A percentile compares a stretch with the other conserved stretches of the same genome.
Evolutionary conservation across 2,888 invertebrate genomes (phyloP).

Genomic region (Incurvaria masculella): DNA sequence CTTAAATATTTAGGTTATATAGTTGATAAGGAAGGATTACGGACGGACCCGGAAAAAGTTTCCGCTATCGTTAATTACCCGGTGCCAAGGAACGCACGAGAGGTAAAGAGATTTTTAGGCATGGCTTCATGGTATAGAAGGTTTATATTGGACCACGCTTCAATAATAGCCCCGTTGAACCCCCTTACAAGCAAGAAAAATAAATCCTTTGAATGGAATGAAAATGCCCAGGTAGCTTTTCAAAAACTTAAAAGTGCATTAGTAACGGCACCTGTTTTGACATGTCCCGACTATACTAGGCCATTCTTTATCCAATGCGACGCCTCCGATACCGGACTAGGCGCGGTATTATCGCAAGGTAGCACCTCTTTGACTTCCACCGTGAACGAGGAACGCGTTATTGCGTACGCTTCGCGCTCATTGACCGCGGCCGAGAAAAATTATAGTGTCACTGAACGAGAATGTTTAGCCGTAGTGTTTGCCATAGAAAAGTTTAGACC

Average conservation of each 20-base stretch:
- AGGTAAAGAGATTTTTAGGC: slow-evolving; percentile 6
- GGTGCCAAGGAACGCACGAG: slow-evolving; percentile 3
- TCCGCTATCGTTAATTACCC: slow-evolving; percentile 3
- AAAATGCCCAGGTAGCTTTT: background rate
- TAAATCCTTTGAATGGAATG: background rate
- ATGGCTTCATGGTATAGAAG: slow-evolving; percentile 9
- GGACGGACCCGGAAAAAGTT: slow-evolving; percentile 4
- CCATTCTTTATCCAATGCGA: background rate
- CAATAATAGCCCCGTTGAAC: slow-evolving; percentile 14
- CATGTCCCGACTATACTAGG: background rate
- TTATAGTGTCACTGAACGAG: slow-evolving; percentile 17
- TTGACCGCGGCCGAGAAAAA: background rate
- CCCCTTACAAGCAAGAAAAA: slow-evolving; percentile 20
- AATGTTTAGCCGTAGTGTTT: slow-evolving; percentile 19
- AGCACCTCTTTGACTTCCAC: too few species aligned
- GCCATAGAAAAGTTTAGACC: slow-evolving; percentile 19
- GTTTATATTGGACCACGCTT: slow-evolving; percentile 11
- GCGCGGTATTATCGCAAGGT: background rate
- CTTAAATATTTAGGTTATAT: slow-evolving; percentile 13
- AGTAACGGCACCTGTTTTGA: background rate
- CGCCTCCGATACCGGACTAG: background rate
- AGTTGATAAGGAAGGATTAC: slow-evolving; percentile 4
- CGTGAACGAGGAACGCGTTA: background rate
- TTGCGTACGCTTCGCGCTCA: background rate
- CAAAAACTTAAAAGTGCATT: background rate